Base-by-base conservation (phyloP, 2,888 invertebrate species). In the Synanthedon andrenaeformis region DNA sequence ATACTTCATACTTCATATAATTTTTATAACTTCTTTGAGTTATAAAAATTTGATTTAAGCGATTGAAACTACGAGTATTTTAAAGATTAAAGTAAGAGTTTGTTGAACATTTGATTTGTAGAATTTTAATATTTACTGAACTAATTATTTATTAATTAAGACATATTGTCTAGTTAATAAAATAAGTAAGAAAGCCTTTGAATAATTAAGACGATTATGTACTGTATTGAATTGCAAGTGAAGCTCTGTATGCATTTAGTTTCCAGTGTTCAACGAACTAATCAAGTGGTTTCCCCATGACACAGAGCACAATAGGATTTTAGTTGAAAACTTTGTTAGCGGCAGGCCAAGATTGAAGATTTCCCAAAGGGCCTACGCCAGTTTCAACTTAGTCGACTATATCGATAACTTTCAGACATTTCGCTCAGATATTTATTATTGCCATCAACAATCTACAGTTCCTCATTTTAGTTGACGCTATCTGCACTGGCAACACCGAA, bases 271-370 rank as follows among this genome's bases (percentile, higher is more conserved):
- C 23, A 23, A 49, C 49, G 19, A 49, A 49, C 49, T 49, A 80
- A 83, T 82, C 78, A 82, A 82, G 76, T 64, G 65, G 67, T 69
- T 68, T 67, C 65, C 72, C 76, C 74, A 77, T 70, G 75, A 76
- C 73, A 74, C 75, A 66, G 64, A 72, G 72, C 73, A 86, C 84
- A 84, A 86, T 84, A 83, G 79, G 81, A 82, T 82, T 84, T 84
- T 72, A 85, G 83, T 83, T 83, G 70, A 74, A 78, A 87, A 87
- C 86, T 87, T 86, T 83, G 83, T 85, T 84, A 86, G 76, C 68
- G 73, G 71, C 72, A 79, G 78, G 76, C 82, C 83, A 84, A 84
- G 85, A 85, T 83, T 82, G 80, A 67, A 81, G 77, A 86, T 86
- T 87, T 87, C 86, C 86, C 86, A 67, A 63, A 66, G 83, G 86